Base-by-base conservation (phyloP, 2,113 vertebrate species). In the Neodon shergylaensis region DNA sequence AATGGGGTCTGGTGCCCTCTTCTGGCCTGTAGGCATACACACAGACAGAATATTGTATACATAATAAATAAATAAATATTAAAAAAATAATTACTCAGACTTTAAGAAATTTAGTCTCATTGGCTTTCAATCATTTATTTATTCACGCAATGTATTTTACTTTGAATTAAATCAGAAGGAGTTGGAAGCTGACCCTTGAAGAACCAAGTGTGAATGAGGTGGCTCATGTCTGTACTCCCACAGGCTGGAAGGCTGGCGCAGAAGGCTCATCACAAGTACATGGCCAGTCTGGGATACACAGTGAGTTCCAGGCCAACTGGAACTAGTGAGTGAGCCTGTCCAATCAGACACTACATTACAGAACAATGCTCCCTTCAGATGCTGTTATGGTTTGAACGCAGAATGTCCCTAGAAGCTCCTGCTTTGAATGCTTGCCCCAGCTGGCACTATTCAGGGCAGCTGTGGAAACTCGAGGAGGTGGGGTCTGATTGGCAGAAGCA, bases 91-190 rank as follows among this genome's bases (percentile, higher is more conserved):
- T 68, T 44, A 72, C 49, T 54, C 26, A 91, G 74, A 58, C 42
- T 94, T 14, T 44, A 52, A 85, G 66, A 74, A 91, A 94, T 82
- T 86, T 61, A 74, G 54, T 77, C 63, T 92, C 52, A 77, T 7
- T 91, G 16, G 26, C 74, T 82, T 88, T 42, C 66, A 49, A 72
- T 66, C 73, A 81, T 94, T 77, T 76, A 93, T 17, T 78, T 83
- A 90, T 44, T 95, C 17, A 85, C 58, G 36, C 16, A 91, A 66
- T 33, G 47, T 10, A 61, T 93, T 82, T 49, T 88, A 95, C 76
- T 90, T 85, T 90, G 88, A 95, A 90, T 63, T 65, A 90, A 94
- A 90, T 39, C 89, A 96, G 96, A 93, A 7, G 33, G 44, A 94
- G 90, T 68, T 84, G 39, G 68, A 49, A 93, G 95, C 91, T 33